Percentiles rank a stretch among this genome's conserved stretches.
Conservation (phyloP, 1,140 invertebrate species). For the Drosophila bocqueti region DNA sequence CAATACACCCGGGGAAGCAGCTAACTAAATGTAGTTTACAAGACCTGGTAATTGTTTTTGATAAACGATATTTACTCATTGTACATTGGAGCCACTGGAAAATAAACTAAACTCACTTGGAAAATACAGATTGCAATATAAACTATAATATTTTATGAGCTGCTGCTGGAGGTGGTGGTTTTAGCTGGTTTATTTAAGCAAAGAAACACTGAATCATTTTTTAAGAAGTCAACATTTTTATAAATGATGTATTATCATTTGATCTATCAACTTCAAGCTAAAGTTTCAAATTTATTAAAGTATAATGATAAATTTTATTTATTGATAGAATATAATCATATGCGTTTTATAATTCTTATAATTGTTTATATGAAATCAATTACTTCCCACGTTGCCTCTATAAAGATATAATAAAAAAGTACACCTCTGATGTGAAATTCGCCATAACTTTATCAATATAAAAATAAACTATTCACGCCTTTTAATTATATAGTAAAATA, state of each 20-base stretch:
- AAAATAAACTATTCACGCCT: constrained; percentile 19
- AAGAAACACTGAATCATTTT: background rate
- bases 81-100: constrained; percentile 5
- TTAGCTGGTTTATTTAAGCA: no score
- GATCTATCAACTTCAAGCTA: background rate
- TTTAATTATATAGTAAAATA: background rate
- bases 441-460: background rate
- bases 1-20: constrained; percentile 11
- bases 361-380: background rate
- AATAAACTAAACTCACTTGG: background rate
- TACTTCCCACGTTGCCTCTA: background rate
- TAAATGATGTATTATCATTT: background rate
- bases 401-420: background rate
- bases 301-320: background rate
- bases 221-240: no score
- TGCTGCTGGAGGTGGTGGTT: no score
- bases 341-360: background rate
- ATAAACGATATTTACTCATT: constrained; percentile 18
- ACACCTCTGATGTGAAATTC: background rate
- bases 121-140: background rate
- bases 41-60: constrained; percentile 21
- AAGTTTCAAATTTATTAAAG: background rate
- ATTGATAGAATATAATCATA: no score
- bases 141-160: background rate
- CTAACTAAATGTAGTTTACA: constrained; percentile 1